Conservation (phyloP, 2,797 vertebrate species). For the Podargus strigoides region DNA sequence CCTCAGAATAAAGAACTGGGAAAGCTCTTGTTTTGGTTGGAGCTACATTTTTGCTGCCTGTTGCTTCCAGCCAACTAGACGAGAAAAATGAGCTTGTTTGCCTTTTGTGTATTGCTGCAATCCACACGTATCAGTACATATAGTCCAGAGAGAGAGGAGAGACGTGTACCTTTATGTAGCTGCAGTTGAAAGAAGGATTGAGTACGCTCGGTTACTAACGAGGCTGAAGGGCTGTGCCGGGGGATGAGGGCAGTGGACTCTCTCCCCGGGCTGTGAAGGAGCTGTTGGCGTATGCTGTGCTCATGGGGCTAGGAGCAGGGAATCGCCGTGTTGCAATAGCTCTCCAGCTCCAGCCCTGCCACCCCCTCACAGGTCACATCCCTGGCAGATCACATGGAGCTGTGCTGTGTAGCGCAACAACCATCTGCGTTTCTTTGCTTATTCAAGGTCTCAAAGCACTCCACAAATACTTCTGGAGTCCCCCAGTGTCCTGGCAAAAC, state of each 20-base stretch:
- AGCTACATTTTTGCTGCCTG: neutral
- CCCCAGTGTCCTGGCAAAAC: neutral
- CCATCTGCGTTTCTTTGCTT: neutral
- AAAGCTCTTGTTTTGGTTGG: neutral
- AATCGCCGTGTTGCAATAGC: neutral
- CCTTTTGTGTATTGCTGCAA: neutral
- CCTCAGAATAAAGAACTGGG: neutral
- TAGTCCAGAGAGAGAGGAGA: neutral
- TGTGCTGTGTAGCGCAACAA: neutral
- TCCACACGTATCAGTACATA: neutral
- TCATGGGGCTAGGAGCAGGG: neutral
- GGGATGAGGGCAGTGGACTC: neutral
- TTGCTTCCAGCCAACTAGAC: neutral
- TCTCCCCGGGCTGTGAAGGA: neutral
- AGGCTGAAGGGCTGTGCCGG: neutral
- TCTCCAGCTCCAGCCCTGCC: neutral
- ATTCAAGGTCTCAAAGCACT: neutral
- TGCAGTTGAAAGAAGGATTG: neutral
- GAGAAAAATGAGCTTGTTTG: neutral
- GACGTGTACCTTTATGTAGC: neutral
- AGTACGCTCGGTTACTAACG: neutral
- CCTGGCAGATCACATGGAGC: neutral
- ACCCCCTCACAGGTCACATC: neutral
- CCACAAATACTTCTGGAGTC: neutral
- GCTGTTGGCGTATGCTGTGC: neutral